phyloP scores from a whole-genome alignment of 1,140 invertebrate genomes.

The Drosophila watanabei region DNA sequence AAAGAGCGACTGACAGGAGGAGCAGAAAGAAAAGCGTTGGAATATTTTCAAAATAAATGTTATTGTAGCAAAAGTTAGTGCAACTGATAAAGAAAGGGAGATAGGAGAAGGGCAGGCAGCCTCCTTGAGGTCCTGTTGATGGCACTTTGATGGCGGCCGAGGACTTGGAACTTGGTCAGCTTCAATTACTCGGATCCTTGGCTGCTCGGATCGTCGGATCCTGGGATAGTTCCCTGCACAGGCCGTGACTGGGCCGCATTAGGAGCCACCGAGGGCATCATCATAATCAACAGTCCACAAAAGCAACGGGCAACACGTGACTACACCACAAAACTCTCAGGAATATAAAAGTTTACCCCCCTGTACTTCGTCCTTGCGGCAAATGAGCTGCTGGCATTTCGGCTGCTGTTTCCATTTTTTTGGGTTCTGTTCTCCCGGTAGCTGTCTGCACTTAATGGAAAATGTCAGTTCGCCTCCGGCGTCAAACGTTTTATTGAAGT shows the following conservation, averaged over 20 bases:
- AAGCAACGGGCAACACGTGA: slow-evolving; percentile 47
- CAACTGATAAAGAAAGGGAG: slow-evolving; percentile 59
- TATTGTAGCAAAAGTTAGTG: slow-evolving; percentile 77
- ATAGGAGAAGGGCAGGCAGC: neutral
- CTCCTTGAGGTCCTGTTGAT: slow-evolving; percentile 62
- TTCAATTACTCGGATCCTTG: slow-evolving; percentile 35
- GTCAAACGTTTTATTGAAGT: slow-evolving; percentile 84
- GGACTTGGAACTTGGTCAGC: slow-evolving; percentile 27
- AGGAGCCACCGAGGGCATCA: slow-evolving; percentile 33
- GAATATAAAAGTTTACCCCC: slow-evolving; percentile 51
- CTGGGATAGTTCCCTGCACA: slow-evolving; percentile 15
- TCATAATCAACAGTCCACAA: slow-evolving; percentile 59
- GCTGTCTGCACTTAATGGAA: slow-evolving; percentile 83
- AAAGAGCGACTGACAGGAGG: slow-evolving; percentile 8
- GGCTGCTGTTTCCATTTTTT: slow-evolving; percentile 36
- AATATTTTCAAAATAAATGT: slow-evolving; percentile 81
- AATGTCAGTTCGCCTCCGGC: slow-evolving; percentile 80
- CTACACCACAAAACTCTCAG: slow-evolving; percentile 58
- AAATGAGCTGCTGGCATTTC: slow-evolving; percentile 50
- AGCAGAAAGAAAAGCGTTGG: neutral
- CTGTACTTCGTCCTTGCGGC: neutral
- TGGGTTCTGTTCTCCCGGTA: slow-evolving; percentile 21
- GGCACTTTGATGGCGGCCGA: slow-evolving; percentile 65
- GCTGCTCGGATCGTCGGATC: neutral
- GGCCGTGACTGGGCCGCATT: slow-evolving; percentile 46